phyloP scores from a whole-genome alignment of 2,113 vertebrate genomes.

The Sturnira hondurensis region DNA sequence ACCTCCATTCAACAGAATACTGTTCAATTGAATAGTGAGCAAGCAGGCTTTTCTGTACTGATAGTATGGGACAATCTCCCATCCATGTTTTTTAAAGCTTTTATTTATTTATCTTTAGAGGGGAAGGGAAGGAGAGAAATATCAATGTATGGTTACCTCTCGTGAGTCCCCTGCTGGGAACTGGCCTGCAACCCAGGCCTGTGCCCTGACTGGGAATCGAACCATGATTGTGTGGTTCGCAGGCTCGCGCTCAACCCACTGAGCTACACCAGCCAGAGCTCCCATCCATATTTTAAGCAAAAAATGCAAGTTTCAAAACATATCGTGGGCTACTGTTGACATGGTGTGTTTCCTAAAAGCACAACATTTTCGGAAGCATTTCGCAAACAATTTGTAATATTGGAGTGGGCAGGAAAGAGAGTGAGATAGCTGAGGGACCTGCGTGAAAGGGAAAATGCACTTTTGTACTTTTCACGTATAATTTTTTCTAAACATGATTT shows the following conservation, averaged over 20 bases:
- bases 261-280: too few species aligned
- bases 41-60: background rate
- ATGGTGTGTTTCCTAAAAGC: background rate
- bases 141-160: too few species aligned
- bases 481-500: background rate
- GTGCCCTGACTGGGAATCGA: too few species aligned
- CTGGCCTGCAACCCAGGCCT: too few species aligned
- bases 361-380: background rate
- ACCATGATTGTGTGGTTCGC: too few species aligned
- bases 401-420: background rate
- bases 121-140: too few species aligned
- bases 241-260: too few species aligned
- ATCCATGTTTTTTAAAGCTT: too few species aligned
- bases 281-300: background rate
- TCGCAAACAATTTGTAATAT: background rate
- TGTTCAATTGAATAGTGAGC: background rate
- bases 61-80: background rate
- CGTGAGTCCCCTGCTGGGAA: too few species aligned
- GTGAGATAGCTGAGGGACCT: rapidly evolving
- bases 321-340: background rate
- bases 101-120: too few species aligned
- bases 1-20: background rate
- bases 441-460: background rate
- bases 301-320: background rate
- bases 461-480: background rate